These are phyloP conservation scores for Caloenas nicobarica DNA, from an alignment of 2,113 vertebrate genomes.

Conservation along the genomic window DNA sequence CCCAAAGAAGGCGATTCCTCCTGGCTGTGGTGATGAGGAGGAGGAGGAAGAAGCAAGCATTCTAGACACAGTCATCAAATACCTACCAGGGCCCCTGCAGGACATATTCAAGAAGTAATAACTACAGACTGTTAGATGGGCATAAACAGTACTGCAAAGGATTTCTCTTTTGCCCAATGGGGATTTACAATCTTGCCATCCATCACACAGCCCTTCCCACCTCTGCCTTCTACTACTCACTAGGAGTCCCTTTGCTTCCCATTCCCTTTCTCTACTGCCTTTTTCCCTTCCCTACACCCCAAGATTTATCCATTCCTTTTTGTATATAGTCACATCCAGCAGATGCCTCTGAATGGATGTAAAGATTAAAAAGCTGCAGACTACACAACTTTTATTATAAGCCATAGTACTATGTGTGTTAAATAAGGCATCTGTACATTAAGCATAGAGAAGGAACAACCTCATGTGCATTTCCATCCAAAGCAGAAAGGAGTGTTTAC, in stretches of 20 bases:
- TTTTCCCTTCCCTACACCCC: neutral
- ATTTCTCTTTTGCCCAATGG: constrained; percentile 69
- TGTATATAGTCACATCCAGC: constrained; percentile 68
- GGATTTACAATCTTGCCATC: constrained; percentile 61
- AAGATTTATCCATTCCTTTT: constrained; percentile 51
- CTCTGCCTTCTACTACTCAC: constrained; percentile 8
- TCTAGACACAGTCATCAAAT: constrained; percentile 97
- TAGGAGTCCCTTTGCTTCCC: neutral
- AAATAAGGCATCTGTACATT: constrained; percentile 60
- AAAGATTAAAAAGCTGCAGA: constrained; percentile 73
- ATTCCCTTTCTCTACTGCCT: neutral
- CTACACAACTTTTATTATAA: constrained; percentile 77
- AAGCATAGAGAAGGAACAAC: constrained; percentile 42
- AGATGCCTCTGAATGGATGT: constrained; percentile 72
- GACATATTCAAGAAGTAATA: constrained; percentile 98
- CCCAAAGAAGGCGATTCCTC: constrained; percentile 88
- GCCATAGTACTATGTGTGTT: constrained; percentile 79
- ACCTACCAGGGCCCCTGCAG: constrained; percentile 93
- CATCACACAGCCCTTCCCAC: neutral
- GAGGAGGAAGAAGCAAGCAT: constrained; percentile 95
- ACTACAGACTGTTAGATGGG: constrained; percentile 63
- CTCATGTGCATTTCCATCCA: constrained; percentile 4
- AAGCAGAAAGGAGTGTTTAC: constrained; percentile 27
- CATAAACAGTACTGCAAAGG: constrained; percentile 67
- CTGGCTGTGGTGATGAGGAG: constrained; percentile 76